Base-by-base conservation (phyloP, 2,888 invertebrate genomes). In the Drosophila infuscata region DNA sequence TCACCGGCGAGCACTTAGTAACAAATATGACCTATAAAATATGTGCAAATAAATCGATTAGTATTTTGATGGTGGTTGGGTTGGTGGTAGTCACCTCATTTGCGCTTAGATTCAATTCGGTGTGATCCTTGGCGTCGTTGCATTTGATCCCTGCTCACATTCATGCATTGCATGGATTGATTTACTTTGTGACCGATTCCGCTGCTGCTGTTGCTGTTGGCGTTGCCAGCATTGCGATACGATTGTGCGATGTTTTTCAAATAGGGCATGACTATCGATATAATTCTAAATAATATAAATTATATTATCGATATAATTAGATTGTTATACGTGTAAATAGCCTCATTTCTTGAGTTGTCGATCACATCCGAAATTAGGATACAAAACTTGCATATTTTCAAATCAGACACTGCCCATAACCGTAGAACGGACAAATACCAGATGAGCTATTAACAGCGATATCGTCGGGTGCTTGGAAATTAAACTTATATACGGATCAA, bases 61-160 rank as follows among this genome's bases (percentile, higher is more conserved):
- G 6, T 32, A 32, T 15, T 9, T 53, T 15, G 15, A 15, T 12
- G n/a, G 33, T 2, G 7, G 5, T n/a, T n/a, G 32, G 4, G 8
- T 7, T 12, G 1, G 11, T 4, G 5, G 5, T 4, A 84, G 93
- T 94, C 94, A 97, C 97, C 95, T 98, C 97, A 92, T 97, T 96
- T 63, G 96, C 95, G 91, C 95, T 94, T 62, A 97, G 94, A 91
- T 95, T 96, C 73, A 98, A 94, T 94, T 98, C 97, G 29, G 95
- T 95, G 76, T 95, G 94, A 93, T 96, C 96, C 89, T 96, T 96
- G 54, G 97, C 96, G 89, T 96, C 96, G 91, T 97, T 94, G 94
- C 90, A 93, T 93, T 82, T 92, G 92, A 66, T 93, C 92, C 8
- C 92, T 90, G 73, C 84, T 92, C n/a, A 91, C 83, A 33, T 91